Evolutionary conservation across 2,797 vertebrate species (phyloP).

Genomic region (Pseudotriccus pelzelni): DNA sequence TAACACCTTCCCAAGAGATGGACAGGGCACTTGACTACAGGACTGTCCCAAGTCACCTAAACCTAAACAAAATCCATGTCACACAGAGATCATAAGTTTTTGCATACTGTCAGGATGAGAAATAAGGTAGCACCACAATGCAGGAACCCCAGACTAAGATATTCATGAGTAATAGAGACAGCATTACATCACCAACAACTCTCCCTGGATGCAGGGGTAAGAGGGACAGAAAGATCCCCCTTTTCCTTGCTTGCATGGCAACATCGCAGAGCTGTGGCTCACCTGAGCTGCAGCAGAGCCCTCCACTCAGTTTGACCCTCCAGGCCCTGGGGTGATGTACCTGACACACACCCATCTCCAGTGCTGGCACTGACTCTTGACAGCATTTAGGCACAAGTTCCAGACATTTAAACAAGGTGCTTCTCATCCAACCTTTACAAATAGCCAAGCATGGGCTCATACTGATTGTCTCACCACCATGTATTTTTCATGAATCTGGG

Average conservation of each 20-base stretch:
- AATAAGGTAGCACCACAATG: not conserved
- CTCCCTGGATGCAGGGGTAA: not conserved
- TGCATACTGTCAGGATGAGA: not conserved
- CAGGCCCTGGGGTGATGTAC: not conserved
- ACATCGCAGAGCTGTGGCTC: not conserved
- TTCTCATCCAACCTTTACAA: not conserved
- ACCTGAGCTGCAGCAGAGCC: not conserved
- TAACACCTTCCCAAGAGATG: not conserved
- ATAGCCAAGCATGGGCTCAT: not conserved
- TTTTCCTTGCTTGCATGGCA: not conserved
- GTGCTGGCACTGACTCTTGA: not conserved
- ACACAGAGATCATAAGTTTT: accelerated
- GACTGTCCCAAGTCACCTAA: not conserved
- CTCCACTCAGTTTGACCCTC: not conserved
- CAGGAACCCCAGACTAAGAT: not conserved
- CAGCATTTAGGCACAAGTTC: not conserved
- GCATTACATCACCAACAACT: not conserved
- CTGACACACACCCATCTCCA: not conserved
- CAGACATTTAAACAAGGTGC: not conserved
- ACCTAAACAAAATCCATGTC: not conserved
- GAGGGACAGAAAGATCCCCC: not conserved
- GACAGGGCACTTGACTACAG: not conserved
- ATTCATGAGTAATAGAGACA: not conserved
- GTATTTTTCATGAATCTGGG: not conserved
- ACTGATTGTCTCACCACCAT: not conserved